phyloP scores from a whole-genome alignment of 2,888 invertebrate genomes.

The Mantis religiosa region DNA sequence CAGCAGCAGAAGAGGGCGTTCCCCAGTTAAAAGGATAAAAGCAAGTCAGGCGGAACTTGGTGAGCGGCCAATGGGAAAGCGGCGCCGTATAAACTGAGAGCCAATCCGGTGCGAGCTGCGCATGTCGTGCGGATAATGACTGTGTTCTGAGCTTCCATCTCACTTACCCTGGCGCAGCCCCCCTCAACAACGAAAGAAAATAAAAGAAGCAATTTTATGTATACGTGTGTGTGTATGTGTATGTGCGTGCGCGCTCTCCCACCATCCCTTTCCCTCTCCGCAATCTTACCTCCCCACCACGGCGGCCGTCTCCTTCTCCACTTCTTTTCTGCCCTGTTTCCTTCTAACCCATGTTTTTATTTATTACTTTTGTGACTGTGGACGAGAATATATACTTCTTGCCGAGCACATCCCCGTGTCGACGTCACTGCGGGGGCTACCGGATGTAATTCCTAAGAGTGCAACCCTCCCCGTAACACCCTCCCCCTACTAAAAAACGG shows the following conservation, averaged over 20 bases:
- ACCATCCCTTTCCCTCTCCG: conserved; percentile 13
- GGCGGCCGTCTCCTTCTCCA: background rate
- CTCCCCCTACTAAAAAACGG: background rate
- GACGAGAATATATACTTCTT: conserved; percentile 40
- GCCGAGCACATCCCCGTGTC: background rate
- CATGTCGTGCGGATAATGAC: conserved; percentile 23
- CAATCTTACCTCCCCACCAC: background rate
- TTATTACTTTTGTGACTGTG: conserved; percentile 67
- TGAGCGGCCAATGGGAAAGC: conserved; percentile 21
- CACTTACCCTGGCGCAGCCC: conserved; percentile 7
- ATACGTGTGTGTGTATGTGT: conserved; percentile 4
- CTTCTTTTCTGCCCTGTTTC: background rate
- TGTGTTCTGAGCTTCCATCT: conserved; percentile 17
- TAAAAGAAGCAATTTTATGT: background rate
- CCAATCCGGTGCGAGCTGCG: conserved; percentile 29
- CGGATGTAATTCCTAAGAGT: conserved; percentile 12
- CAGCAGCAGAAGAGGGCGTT: background rate
- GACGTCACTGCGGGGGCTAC: background rate
- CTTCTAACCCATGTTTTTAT: conserved; percentile 54
- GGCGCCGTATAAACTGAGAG: conserved; percentile 15
- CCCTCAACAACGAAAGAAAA: conserved; percentile 1
- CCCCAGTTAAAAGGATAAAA: conserved; percentile 4
- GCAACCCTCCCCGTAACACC: background rate
- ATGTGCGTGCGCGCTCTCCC: background rate
- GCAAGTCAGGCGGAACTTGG: conserved; percentile 31